A percentile compares a stretch with the other conserved stretches of the same genome.
phyloP scores from a whole-genome alignment of 2,888 invertebrate species.

The Rhopalosiphum nymphaeae region DNA sequence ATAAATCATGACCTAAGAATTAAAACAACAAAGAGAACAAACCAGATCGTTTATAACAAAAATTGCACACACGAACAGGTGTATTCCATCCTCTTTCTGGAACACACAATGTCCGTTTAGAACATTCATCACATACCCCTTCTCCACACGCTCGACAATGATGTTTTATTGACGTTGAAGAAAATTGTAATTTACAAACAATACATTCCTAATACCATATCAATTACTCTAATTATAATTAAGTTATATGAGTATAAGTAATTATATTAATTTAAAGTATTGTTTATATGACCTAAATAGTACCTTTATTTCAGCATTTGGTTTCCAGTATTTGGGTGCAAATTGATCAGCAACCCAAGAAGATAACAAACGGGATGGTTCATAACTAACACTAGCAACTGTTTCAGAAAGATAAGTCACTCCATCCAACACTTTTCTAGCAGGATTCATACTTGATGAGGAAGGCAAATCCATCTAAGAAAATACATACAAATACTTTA shows the following conservation, averaged over 20 bases:
- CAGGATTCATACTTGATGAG: slow-evolving; percentile 73
- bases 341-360: slow-evolving; percentile 84
- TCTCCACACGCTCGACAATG: slow-evolving; percentile 85
- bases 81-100: slow-evolving; percentile 80
- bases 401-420: slow-evolving; percentile 77
- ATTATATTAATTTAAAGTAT: neutral
- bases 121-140: slow-evolving; percentile 83
- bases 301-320: slow-evolving; percentile 81
- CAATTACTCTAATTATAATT: slow-evolving; percentile 27
- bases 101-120: slow-evolving; percentile 77
- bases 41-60: slow-evolving; percentile 72
- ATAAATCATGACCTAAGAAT: neutral
- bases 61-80: slow-evolving; percentile 82
- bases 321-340: slow-evolving; percentile 85
- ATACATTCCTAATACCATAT: slow-evolving; percentile 74
- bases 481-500: neutral
- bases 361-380: slow-evolving; percentile 78
- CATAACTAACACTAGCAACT: slow-evolving; percentile 77
- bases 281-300: slow-evolving; percentile 65
- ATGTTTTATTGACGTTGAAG: slow-evolving; percentile 76
- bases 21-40: neutral
- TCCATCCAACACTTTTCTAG: slow-evolving; percentile 77
- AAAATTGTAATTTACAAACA: slow-evolving; percentile 76
- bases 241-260: neutral
- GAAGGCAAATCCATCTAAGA: slow-evolving; percentile 65